Evolutionary conservation across 2,797 vertebrate species (phyloP).

Genomic region (Pangasius larnaudii): DNA sequence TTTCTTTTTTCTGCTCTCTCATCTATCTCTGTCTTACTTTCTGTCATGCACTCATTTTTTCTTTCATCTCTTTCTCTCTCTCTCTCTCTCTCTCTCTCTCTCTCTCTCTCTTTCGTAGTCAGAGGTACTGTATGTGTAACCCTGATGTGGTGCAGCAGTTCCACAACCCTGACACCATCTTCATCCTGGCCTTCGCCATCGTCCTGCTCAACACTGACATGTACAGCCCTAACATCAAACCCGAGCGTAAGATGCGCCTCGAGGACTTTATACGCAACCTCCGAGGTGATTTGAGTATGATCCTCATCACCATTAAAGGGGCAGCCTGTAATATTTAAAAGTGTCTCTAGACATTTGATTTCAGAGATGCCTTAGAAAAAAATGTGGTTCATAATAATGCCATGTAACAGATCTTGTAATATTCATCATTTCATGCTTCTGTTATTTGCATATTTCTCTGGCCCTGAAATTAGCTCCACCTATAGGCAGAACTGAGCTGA

Average conservation of each 20-base stretch:
- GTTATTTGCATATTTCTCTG: neutral
- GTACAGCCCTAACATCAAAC: slow-evolving; percentile 99
- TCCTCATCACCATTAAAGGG: neutral
- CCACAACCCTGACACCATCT: slow-evolving; percentile 99
- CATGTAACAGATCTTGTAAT: neutral
- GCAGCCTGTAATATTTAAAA: neutral
- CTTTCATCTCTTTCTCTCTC: slow-evolving; percentile 12
- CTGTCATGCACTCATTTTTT: slow-evolving; percentile 45
- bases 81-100: slow-evolving; percentile 10
- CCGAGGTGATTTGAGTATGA: slow-evolving; percentile 88
- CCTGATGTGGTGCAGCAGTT: slow-evolving; percentile 98
- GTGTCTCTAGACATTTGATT: slow-evolving; percentile 8
- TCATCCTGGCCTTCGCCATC: slow-evolving; percentile 97
- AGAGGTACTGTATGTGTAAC: slow-evolving; percentile 99
- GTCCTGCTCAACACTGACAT: slow-evolving; percentile 99
- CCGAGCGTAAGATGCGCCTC: slow-evolving; percentile 98
- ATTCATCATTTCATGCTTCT: neutral
- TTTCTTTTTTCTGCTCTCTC: slow-evolving; percentile 25
- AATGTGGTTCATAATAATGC: neutral
- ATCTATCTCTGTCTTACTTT: slow-evolving; percentile 39
- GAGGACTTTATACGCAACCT: slow-evolving; percentile 98
- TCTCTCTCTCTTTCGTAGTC: slow-evolving; percentile 73
- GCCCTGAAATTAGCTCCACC: neutral
- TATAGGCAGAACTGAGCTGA: neutral
- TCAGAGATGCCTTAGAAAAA: neutral